These are phyloP conservation scores for Orussus abietinus DNA, from an alignment of 1,140 invertebrate species.

Conservation along the genomic window DNA sequence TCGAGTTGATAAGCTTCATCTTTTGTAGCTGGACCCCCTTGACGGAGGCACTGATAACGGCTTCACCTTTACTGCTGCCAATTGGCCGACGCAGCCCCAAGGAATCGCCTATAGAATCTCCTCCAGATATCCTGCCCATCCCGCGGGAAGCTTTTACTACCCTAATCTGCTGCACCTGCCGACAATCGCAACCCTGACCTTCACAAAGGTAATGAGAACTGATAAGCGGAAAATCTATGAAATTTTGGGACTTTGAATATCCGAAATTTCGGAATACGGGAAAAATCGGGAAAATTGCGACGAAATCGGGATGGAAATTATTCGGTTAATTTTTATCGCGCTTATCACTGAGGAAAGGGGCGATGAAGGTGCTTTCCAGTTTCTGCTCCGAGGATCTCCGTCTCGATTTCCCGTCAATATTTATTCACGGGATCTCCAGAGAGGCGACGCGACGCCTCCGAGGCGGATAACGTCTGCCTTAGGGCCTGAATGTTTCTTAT, in stretches of 20 bases:
- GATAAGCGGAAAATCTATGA: too few species aligned
- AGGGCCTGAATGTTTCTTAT: too few species aligned
- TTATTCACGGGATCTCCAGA: constrained; percentile 31
- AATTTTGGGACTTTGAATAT: too few species aligned
- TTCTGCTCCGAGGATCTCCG: too few species aligned
- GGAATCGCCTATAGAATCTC: constrained; percentile 89
- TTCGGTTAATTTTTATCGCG: too few species aligned
- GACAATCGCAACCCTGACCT: constrained; percentile 85
- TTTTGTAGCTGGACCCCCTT: constrained; percentile 78
- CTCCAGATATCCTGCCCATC: constrained; percentile 84
- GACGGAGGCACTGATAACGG: constrained; percentile 98
- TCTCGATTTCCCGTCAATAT: constrained; percentile 39
- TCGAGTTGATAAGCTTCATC: constrained; percentile 6
- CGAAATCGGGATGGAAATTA: background rate
- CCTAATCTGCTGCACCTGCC: constrained; percentile 80
- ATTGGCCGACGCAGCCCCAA: constrained; percentile 87
- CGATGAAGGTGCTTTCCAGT: too few species aligned
- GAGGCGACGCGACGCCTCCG: too few species aligned
- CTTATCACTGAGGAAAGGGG: too few species aligned
- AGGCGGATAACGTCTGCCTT: too few species aligned
- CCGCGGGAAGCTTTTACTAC: constrained; percentile 93
- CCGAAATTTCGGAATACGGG: too few species aligned
- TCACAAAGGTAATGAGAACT: constrained; percentile 85
- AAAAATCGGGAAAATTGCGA: too few species aligned
- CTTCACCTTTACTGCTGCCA: constrained; percentile 92